A percentile compares a stretch with the other conserved stretches of the same genome.
Evolutionary conservation across 2,113 vertebrate species (phyloP).

Genomic region (Coptodon bakossiorum): DNA sequence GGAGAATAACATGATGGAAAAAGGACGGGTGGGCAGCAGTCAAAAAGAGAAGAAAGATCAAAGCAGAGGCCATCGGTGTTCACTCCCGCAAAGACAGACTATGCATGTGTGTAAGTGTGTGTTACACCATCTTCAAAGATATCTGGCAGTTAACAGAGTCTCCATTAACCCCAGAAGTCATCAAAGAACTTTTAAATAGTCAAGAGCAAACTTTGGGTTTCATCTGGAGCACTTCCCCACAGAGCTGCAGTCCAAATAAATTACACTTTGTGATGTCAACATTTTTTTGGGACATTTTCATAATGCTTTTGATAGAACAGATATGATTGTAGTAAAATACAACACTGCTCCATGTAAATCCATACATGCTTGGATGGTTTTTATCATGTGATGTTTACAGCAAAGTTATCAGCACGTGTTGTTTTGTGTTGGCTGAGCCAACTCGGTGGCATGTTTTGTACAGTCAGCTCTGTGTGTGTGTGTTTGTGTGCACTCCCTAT

Average conservation of each 20-base stretch:
- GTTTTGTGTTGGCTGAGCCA: background rate
- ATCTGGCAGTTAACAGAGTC: background rate
- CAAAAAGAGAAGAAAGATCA: conserved; percentile 3
- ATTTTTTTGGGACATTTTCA: accelerated
- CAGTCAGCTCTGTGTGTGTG: background rate
- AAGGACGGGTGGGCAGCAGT: background rate
- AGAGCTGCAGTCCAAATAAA: background rate
- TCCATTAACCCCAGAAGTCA: background rate
- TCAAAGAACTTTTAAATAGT: background rate
- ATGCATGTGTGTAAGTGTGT: background rate
- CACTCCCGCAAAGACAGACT: background rate
- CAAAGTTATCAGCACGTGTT: background rate
- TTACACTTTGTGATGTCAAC: background rate
- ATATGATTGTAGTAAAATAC: accelerated
- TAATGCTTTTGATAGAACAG: background rate
- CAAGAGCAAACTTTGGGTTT: background rate
- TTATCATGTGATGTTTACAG: conserved; percentile 19
- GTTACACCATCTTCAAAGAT: conserved; percentile 4
- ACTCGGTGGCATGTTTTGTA: background rate
- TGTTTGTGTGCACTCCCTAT: background rate
- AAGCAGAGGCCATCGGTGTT: background rate
- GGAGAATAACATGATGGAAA: background rate
- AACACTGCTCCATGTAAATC: background rate
- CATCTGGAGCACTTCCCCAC: background rate
- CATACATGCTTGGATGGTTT: background rate